A percentile compares a stretch with the other conserved stretches of the same genome.
phyloP scores from a whole-genome alignment of 2,113 vertebrate genomes.

The Ceuthmochares aereus region DNA sequence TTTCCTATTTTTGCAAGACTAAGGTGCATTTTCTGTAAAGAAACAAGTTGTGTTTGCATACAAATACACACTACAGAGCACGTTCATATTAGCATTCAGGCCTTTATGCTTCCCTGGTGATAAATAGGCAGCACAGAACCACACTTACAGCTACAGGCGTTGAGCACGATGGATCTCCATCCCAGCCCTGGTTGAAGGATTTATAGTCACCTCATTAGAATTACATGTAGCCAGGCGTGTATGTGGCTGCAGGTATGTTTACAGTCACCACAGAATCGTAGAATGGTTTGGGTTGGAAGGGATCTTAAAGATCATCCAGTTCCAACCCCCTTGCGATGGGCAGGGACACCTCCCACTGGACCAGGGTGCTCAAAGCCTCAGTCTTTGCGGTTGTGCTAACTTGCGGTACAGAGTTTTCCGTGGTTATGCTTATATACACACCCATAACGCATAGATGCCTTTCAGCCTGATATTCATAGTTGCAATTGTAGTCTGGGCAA shows the following conservation, averaged over 20 bases:
- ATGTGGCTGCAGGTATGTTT: background rate
- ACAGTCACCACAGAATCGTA: too few species aligned
- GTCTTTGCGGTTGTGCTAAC: background rate
- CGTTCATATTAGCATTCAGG: background rate
- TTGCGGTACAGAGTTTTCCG: background rate
- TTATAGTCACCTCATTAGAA: background rate
- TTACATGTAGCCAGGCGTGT: background rate
- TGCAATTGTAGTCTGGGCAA: background rate
- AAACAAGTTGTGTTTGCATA: background rate
- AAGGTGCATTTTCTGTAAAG: background rate
- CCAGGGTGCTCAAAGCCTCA: too few species aligned
- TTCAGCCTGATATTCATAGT: background rate
- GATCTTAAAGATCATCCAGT: too few species aligned
- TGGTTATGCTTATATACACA: too few species aligned
- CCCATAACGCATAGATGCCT: background rate
- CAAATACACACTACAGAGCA: background rate
- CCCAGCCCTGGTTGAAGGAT: background rate
- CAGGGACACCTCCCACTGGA: too few species aligned
- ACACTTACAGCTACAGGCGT: background rate
- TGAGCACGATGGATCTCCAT: background rate
- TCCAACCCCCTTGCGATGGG: too few species aligned
- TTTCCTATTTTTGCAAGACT: background rate
- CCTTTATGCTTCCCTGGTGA: accelerated
- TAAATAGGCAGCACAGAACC: background rate
- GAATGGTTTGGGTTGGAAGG: too few species aligned